Base-by-base conservation (phyloP, 2,113 vertebrate genomes). In the Pteronura brasiliensis region DNA sequence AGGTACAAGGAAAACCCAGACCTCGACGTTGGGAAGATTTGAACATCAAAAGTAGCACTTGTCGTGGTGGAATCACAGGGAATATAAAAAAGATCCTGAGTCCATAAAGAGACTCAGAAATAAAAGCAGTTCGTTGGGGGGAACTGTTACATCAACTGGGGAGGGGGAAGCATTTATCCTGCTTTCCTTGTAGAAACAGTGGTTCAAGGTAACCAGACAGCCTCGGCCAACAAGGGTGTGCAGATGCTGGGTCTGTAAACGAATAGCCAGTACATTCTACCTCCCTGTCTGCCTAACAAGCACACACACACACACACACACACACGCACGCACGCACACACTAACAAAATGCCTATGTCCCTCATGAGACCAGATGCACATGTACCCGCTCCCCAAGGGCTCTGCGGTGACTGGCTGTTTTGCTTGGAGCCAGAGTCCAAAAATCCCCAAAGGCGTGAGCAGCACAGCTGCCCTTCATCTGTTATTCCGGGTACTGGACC, bases 131-230 rank as follows among this genome's bases (percentile, higher is more conserved):
- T 80, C 7, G 17, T 39, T 67, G 85, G 82, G 57, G 44, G 25
- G 57, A 21, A 47, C 44, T 47, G 10, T 49, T 63, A 27, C 1
- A 31, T 80, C 65, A 52, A 27, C 47, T 18, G 55, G 59, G 29
- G 36, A 7, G 17, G 11, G 13, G n/a, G 34, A 44, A 47, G 11
- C 31, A 72, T 65, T 88, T 76, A 47, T 47, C 67, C 47, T 55
- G n/a, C 36, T 39, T 76, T 88, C 42, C 65, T 93, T 34, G 65
- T 88, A 93, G 90, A 93, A 96, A 93, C 21, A 81, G 52, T 82
- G 61, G 59, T 88, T 88, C 18, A 76, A 82, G 76, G 36, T 76
- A 88, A 69, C 57, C 13, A 29, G 31, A 83, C 7, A 67, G 34
- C 67, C 36, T 76, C 25, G 14, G 15, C 13, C 42, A 65, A 82